Evolutionary conservation across 2,888 invertebrate genomes (phyloP).

Genomic region (Hypselothyrea guttata): DNA sequence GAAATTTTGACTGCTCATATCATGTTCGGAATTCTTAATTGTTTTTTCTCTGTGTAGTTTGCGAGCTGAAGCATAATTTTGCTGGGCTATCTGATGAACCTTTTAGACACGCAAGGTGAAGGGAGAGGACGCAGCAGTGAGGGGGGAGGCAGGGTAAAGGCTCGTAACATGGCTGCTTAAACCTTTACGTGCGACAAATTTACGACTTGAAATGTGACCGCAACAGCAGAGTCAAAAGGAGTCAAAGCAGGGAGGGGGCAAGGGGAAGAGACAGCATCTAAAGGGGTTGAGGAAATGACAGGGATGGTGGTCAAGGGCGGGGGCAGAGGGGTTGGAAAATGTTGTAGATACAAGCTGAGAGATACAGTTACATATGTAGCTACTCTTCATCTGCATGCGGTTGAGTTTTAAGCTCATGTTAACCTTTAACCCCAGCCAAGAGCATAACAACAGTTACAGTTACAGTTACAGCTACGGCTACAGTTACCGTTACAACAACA

Average conservation of each 20-base stretch:
- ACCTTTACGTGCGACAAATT: slow-evolving; percentile 79
- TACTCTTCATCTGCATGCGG: slow-evolving; percentile 40
- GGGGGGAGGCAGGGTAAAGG: not conserved
- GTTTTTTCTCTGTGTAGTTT: not conserved
- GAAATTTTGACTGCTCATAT: no score
- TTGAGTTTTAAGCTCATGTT: slow-evolving; percentile 47
- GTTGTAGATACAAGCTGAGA: slow-evolving; percentile 20
- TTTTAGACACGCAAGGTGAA: slow-evolving; percentile 58
- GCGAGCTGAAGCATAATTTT: slow-evolving; percentile 59
- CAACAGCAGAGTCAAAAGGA: no score
- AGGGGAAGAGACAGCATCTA: slow-evolving; percentile 2
- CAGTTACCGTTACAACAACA: slow-evolving; percentile 10
- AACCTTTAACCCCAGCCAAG: slow-evolving; percentile 38
- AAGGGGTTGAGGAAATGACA: not conserved
- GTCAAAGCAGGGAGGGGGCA: no score
- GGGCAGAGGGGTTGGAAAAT: slow-evolving; percentile 18
- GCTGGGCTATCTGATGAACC: slow-evolving; percentile 73
- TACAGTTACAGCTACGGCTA: slow-evolving; percentile 51
- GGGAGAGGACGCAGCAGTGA: not conserved
- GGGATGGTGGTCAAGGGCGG: not conserved
- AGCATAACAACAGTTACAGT: slow-evolving; percentile 2
- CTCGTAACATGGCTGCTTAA: slow-evolving; percentile 67
- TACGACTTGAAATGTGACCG: slow-evolving; percentile 77
- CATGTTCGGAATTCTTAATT: no score
- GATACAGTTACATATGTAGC: slow-evolving; percentile 48